These are phyloP conservation scores for Pseudonaja textilis DNA, from an alignment of 2,113 vertebrate genomes.

Conservation along the genomic window DNA sequence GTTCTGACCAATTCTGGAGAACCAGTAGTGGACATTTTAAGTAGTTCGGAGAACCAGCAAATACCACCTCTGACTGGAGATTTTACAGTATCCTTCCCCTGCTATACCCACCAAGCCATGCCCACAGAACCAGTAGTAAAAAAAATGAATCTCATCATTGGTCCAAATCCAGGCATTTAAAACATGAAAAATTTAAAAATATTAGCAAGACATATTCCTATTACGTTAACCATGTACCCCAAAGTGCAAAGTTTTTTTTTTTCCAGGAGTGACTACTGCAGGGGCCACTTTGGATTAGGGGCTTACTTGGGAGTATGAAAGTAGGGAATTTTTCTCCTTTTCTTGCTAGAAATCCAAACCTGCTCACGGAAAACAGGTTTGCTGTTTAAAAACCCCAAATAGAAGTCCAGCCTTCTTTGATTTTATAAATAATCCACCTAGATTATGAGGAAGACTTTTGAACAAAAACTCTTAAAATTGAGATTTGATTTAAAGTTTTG, in stretches of 20 bases:
- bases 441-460: not conserved
- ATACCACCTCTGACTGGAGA: no score
- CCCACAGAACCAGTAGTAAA: no score
- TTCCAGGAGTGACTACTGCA: not conserved
- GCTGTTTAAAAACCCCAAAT: not conserved
- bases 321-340: not conserved
- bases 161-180: not conserved
- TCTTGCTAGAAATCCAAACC: not conserved
- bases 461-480: not conserved
- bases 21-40: no score
- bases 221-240: not conserved
- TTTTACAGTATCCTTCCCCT: no score
- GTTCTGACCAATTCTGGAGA: no score
- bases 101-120: no score
- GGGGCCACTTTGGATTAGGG: not conserved
- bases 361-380: not conserved
- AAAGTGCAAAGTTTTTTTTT: not conserved
- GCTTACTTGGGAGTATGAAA: not conserved
- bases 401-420: not conserved
- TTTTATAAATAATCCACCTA: not conserved
- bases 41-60: no score
- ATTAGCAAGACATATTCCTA: not conserved
- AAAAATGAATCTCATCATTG: no score
- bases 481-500: constrained; percentile 31
- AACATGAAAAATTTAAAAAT: not conserved